Percentiles rank a stretch among this genome's conserved stretches.
These are phyloP conservation scores for Leucophora obtusa DNA, from an alignment of 2,888 invertebrate species.

Conservation along the genomic window DNA sequence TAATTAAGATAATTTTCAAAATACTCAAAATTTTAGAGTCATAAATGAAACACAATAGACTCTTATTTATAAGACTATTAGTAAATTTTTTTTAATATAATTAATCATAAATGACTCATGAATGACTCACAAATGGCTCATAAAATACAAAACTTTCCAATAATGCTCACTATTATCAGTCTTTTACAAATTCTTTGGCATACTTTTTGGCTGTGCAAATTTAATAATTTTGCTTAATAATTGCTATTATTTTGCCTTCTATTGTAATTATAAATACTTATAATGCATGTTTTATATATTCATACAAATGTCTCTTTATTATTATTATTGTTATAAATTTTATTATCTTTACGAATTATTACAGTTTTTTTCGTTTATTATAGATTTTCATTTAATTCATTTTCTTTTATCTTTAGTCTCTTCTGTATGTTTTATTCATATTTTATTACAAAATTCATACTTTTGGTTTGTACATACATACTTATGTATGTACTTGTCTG, in stretches of 20 bases:
- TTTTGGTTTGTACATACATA: not conserved
- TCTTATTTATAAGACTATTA: too few relatives aligned
- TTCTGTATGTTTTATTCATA: not conserved
- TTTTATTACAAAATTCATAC: not conserved
- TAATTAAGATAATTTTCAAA: too few relatives aligned
- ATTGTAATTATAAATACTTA: not conserved
- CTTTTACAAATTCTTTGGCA: too few relatives aligned
- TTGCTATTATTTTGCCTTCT: not conserved
- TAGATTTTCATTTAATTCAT: slow-evolving; percentile 9
- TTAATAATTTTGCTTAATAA: too few relatives aligned
- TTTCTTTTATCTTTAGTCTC: not conserved
- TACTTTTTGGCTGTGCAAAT: too few relatives aligned
- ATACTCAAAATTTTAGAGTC: too few relatives aligned
- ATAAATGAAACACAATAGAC: too few relatives aligned
- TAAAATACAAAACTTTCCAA: too few relatives aligned
- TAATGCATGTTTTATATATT: not conserved
- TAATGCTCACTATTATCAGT: too few relatives aligned
- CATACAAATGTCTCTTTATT: slow-evolving; percentile 21
- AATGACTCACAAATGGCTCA: too few relatives aligned
- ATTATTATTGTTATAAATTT: slow-evolving; percentile 29
- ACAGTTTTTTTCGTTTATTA: not conserved
- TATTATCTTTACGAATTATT: slow-evolving; percentile 28
- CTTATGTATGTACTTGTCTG: slow-evolving; percentile 13
- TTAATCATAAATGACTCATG: too few relatives aligned
- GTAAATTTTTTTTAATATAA: too few relatives aligned